Conservation (phyloP, 1,140 invertebrate species). For the Magallana angulata region DNA sequence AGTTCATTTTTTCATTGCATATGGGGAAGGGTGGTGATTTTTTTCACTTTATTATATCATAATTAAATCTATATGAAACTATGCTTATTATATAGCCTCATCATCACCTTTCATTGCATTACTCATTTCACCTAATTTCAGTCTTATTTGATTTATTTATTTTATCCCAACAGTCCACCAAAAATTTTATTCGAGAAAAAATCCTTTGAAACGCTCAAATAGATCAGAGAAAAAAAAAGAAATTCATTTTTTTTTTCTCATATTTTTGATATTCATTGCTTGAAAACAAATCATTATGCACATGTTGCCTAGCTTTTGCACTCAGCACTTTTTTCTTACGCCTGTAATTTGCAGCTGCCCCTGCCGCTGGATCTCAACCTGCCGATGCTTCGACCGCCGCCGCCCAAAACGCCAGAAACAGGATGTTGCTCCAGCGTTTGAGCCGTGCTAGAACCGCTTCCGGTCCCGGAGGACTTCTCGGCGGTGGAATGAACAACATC, state of each 20-base stretch:
- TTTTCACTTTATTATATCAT: too few species aligned
- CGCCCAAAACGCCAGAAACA: conserved; percentile 19
- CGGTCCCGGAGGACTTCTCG: not conserved
- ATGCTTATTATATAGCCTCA: not conserved
- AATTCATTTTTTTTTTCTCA: too few species aligned
- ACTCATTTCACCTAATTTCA: too few species aligned
- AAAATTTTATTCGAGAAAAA: too few species aligned
- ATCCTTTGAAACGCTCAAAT: too few species aligned
- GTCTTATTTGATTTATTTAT: too few species aligned
- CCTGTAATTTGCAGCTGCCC: conserved; percentile 26
- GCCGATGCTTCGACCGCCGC: not conserved
- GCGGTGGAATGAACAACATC: not conserved
- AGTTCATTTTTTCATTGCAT: not conserved
- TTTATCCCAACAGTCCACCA: too few species aligned
- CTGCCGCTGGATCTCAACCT: not conserved
- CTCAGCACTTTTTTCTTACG: conserved; percentile 22
- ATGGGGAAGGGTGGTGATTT: not conserved
- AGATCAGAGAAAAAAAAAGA: too few species aligned
- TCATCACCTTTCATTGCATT: not conserved
- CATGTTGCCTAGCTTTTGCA: conserved; percentile 23
- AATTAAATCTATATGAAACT: too few species aligned
- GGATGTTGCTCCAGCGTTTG: not conserved
- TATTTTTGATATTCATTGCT: too few species aligned
- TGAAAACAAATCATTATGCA: not conserved
- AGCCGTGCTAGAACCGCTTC: not conserved